A percentile compares a stretch with the other conserved stretches of the same genome.
These are phyloP conservation scores for Siniperca obscura DNA, from an alignment of 2,797 vertebrate genomes.

Conservation along the genomic window DNA sequence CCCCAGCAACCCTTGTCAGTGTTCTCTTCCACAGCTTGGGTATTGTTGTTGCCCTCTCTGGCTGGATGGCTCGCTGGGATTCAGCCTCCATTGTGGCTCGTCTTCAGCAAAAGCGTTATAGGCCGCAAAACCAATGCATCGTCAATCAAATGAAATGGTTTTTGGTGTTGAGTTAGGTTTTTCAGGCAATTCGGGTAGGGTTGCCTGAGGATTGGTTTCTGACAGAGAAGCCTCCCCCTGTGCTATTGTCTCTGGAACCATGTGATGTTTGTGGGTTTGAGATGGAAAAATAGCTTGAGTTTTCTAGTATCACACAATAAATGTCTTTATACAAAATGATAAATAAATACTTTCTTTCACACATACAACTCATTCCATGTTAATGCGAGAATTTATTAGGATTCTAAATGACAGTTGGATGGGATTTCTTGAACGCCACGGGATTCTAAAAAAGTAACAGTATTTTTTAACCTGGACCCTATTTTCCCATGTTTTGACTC, in stretches of 20 bases:
- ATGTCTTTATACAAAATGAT: neutral
- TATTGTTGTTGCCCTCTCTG: constrained; percentile 75
- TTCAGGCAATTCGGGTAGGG: neutral
- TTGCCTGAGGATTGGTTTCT: constrained; percentile 6
- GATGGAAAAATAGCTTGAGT: neutral
- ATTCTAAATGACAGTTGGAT: too few species aligned
- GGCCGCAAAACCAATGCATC: constrained; percentile 38
- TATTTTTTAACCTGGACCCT: too few species aligned
- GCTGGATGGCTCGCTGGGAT: constrained; percentile 72
- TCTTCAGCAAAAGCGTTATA: constrained; percentile 36
- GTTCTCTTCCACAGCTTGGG: constrained; percentile 51
- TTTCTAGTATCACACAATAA: neutral
- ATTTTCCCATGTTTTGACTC: too few species aligned
- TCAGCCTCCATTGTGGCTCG: constrained; percentile 65
- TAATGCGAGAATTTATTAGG: neutral
- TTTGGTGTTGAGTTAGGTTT: constrained; percentile 37
- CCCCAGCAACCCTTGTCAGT: constrained; percentile 66
- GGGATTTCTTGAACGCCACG: too few species aligned
- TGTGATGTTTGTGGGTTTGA: constrained; percentile 4
- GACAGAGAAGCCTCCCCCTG: constrained; percentile 5
- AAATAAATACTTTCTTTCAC: neutral
- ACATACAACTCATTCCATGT: neutral
- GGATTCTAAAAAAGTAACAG: too few species aligned
- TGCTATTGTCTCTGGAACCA: constrained; percentile 26
- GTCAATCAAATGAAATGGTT: constrained; percentile 56